A percentile compares a stretch with the other conserved stretches of the same genome.
Conservation (phyloP, 2,113 vertebrate species). For the Phodopus roborovskii region DNA sequence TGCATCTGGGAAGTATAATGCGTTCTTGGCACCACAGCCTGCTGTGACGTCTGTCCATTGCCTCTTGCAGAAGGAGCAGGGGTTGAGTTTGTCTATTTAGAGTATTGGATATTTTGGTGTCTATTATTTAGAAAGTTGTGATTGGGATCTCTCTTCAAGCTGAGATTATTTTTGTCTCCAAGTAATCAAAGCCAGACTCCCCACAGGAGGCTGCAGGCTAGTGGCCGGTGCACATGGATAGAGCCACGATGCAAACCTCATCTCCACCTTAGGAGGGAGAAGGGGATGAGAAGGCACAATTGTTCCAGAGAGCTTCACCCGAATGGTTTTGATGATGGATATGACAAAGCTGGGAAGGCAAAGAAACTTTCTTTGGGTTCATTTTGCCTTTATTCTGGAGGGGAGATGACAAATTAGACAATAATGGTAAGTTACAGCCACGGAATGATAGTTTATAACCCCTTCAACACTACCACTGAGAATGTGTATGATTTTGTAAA, state of each 20-base stretch:
- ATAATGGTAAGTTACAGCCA: background rate
- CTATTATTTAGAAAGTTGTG: conserved; percentile 73
- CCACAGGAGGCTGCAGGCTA: conserved; percentile 39
- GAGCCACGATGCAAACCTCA: conserved; percentile 26
- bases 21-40: conserved; percentile 82
- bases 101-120: conserved; percentile 76
- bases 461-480: background rate
- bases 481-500: background rate
- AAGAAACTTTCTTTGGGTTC: conserved; percentile 50
- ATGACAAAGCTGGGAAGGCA: background rate
- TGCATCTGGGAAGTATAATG: conserved; percentile 89
- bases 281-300: background rate
- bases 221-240: conserved; percentile 2
- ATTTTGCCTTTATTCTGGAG: conserved; percentile 49
- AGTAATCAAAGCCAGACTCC: conserved; percentile 62
- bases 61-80: conserved; percentile 80
- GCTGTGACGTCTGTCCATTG: conserved; percentile 76
- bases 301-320: background rate
- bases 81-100: conserved; percentile 77
- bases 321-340: conserved; percentile 66
- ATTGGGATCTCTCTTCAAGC: conserved; percentile 73
- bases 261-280: conserved; percentile 8
- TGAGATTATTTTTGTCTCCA: conserved; percentile 76
- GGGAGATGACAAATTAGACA: conserved; percentile 55
- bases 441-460: background rate